Base-by-base conservation (phyloP, 2,113 vertebrate species). In the Arothron firmamentum region DNA sequence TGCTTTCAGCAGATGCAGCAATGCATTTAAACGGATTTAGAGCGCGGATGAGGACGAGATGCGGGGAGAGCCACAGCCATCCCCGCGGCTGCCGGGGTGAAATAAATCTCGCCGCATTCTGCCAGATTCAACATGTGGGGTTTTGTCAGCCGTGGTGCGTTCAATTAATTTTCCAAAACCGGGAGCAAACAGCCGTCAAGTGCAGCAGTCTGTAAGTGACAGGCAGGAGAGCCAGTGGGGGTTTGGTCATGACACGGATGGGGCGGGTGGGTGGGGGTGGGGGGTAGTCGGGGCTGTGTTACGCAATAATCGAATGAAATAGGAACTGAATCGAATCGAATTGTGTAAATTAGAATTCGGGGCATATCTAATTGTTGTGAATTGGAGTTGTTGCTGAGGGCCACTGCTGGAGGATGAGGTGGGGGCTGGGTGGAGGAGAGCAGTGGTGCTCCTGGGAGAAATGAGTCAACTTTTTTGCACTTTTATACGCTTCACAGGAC, bases 271-370 rank as follows among this genome's bases (percentile, higher is more conserved):
- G n/a, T n/a, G n/a, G n/a, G n/a, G n/a, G n/a, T n/a, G n/a, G n/a
- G n/a, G n/a, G n/a, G n/a, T n/a, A n/a, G 25, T 5, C 5, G 25
- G 25, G 55, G 17, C 70, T 63, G n/a, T 74, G 67, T 82, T 67
- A 25, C 45, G 56, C 59, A 72, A 72, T 79, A 83, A 82, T 80
- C 75, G 62, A 80, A 77, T 80, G 75, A 51, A 77, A 65, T 75
- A 62, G 50, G 67, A 78, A 65, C 23, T 72, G 55, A 79, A 84
- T 82, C 69, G 56, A 72, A 81, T 83, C 47, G 70, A 74, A 74
- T 81, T 9, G 55, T 67, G 68, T 79, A 71, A 79, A 84, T 84
- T 79, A 79, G 62, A 53, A 86, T 78, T 83, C 81, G 69, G 67
- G 52, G 57, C 67, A 48, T 48, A 65, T 46, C 65, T 81, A 82